Evolutionary conservation across 1,140 invertebrate species (phyloP), one percentile per base, ranked within the genome.

Genomic region (Caenorhabditis latens): DNA sequence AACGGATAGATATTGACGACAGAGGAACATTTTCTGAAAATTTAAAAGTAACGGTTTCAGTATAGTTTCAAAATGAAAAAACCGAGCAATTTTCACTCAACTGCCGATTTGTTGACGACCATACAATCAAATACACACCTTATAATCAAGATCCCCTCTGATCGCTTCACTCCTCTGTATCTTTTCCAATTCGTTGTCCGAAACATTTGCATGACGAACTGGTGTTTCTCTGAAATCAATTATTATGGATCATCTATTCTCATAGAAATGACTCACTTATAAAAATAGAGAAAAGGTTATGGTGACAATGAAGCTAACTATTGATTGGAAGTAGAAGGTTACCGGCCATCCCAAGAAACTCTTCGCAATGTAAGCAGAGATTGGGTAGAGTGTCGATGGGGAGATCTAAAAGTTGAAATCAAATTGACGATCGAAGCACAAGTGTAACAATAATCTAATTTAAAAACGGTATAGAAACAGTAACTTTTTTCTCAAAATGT

Each of bases 111-210:
- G 3, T 4, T 58, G 57, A 58, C 32, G 32, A 32, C 32, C 32
- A 58, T 21, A 21, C n/a, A n/a, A n/a, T 58, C 57, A 19, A 8
- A 14, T 13, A 24, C 13, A 32, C 11, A 79, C 71, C 46, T 50
- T 79, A 50, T 79, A 79, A 79, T 79, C 71, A 50, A 79, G 50
- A 79, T 79, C 53, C n/a, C 71, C 71, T 79, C 71, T 48, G 6
- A 79, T 21, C 0, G 46, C 16, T 53, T 79, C 71, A 32, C 14
- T 24, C 19, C 71, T 50, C 11, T 50, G 71, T 24, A 79, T 79
- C 21, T 53, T 79, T n/a, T 79, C 46, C 46, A 79, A 42, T 24
- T 79, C 71, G 21, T 79, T 79, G 14, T 53, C 46, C 4, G 71
- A 79, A 11, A 79, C 71, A 50, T 79, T 79, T 79, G 71, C 71